These are phyloP conservation scores for Apotomis capreana DNA, from an alignment of 2,888 invertebrate genomes.

Conservation along the genomic window DNA sequence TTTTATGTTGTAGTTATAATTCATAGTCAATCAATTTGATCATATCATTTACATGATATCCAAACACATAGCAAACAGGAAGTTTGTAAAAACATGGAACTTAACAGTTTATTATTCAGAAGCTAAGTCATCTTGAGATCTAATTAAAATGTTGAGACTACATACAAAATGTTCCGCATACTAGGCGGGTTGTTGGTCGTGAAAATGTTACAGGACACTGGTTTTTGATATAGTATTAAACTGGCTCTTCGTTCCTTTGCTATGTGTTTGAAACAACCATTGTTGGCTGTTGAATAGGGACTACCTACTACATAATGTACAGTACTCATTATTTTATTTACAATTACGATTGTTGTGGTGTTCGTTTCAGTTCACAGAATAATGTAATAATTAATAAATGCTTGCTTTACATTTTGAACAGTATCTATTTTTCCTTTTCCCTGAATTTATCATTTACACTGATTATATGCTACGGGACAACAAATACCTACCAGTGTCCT, in stretches of 20 bases:
- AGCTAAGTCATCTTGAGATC: too few species aligned
- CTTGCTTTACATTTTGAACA: slow-evolving; percentile 29
- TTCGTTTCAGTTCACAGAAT: slow-evolving; percentile 20
- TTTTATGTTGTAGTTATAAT: slow-evolving; percentile 18
- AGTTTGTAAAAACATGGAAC: too few species aligned
- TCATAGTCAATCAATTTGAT: slow-evolving; percentile 7
- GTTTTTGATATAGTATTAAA: too few species aligned
- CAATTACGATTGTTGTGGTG: slow-evolving; percentile 27
- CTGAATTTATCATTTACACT: too few species aligned
- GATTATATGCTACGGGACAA: too few species aligned
- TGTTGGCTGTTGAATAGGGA: not conserved
- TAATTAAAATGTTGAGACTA: too few species aligned
- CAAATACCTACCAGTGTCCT: too few species aligned
- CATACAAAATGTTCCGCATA: too few species aligned
- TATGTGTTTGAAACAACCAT: not conserved
- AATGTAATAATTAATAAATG: slow-evolving; percentile 33
- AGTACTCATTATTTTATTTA: slow-evolving; percentile 29
- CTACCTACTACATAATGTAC: not conserved
- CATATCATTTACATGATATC: not conserved
- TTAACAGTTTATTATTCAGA: too few species aligned
- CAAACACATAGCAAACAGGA: not conserved
- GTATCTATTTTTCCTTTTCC: too few species aligned
- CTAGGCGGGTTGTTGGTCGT: not conserved
- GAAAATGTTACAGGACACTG: too few species aligned
- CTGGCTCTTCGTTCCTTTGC: not conserved